phyloP scores from a whole-genome alignment of 2,888 invertebrate species.

The Noctua pronuba region DNA sequence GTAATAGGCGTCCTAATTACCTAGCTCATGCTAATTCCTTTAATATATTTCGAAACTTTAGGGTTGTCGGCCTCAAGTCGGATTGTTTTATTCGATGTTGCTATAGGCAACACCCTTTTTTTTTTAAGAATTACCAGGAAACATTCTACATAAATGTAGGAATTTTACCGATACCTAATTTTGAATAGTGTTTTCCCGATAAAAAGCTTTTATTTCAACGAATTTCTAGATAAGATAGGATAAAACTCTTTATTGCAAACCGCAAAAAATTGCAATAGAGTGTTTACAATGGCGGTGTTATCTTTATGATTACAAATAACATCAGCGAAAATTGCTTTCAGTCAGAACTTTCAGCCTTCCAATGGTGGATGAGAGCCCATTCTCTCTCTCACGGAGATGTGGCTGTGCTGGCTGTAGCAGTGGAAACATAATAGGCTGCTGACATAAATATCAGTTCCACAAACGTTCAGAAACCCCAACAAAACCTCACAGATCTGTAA shows the following conservation, averaged over 20 bases:
- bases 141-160: background rate
- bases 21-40: conserved; percentile 4
- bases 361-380: too few relatives aligned
- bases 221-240: conserved; percentile 32
- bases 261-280: conserved; percentile 17
- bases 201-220: conserved; percentile 22
- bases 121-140: conserved; percentile 12
- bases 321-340: background rate
- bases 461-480: background rate
- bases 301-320: conserved; percentile 19
- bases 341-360: background rate
- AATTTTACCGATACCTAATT: background rate
- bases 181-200: background rate
- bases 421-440: background rate
- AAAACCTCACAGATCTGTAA: conserved; percentile 11
- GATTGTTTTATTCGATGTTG: conserved; percentile 8
- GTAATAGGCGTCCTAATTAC: conserved; percentile 28
- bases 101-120: conserved; percentile 11
- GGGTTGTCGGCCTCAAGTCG: background rate
- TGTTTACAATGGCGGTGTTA: background rate
- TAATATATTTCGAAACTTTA: conserved; percentile 41
- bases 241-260: conserved; percentile 14
- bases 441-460: background rate
- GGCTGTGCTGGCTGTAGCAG: background rate
- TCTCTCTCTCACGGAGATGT: background rate